Base-by-base conservation (phyloP, 2,888 invertebrate species). In the Salpingus planirostris region DNA sequence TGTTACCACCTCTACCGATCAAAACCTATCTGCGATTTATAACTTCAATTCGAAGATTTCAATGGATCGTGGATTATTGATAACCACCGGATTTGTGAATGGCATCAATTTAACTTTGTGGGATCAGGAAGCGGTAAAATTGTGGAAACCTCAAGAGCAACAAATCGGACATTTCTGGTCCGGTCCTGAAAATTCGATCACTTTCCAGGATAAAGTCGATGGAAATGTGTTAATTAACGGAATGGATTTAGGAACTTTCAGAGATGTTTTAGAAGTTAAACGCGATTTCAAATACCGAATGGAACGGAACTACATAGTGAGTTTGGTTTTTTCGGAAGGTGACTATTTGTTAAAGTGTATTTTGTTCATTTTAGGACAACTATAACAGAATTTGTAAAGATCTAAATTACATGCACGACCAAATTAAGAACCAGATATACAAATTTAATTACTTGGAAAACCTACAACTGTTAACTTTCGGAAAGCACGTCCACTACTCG, bases 361-460 rank as follows among this genome's bases (percentile, higher is more conserved):
- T n/a, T n/a, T n/a, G n/a, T n/a, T n/a, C n/a, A n/a, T 59, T 61
- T 28, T 36, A 64, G 59, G 42, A 46, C 3, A 52, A 55, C 36
- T 63, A 59, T 38, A 40, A 36, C 2, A 44, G 45, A n/a, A 38
- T 64, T 3, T 68, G 66, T 36, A 43, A 48, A 14, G 53, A 59
- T 31, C 39, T 64, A 2, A 53, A 55, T 22, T 38, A 50, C 26
- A 37, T 60, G 3, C 43, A 58, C 24, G 33, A 52, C 4, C 38
- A 43, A 22, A 52, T 62, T 0, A 51, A 62, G 28, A 55, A 59
- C 3, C 65, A 67, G 51, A 55, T 68, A 13, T 68, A 66, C 46
- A 60, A 62, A 40, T 63, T 71, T 27, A 67, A 68, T 47, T 66
- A 69, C 42, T 63, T 76, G 24, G 69, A 71, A 23, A 55, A 62